Conservation (phyloP, 2,113 vertebrate species). For the Athene cunicularia region DNA sequence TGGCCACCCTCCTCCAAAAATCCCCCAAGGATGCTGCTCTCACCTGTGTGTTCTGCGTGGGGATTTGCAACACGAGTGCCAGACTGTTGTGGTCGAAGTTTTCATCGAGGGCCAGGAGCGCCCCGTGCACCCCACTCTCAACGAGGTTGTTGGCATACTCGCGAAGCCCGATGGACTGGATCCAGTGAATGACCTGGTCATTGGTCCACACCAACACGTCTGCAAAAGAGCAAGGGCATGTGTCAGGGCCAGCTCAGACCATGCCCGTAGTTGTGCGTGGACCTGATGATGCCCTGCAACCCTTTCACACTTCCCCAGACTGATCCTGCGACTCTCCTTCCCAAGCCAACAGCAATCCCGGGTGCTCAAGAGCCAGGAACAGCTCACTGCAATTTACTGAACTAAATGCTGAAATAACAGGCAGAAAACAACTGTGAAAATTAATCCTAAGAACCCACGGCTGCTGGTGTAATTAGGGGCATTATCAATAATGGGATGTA, state of each 20-base stretch:
- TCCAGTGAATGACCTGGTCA: conserved; percentile 94
- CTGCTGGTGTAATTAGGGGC: conserved; percentile 14
- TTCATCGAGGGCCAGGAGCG: conserved; percentile 90
- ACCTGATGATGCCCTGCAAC: background rate
- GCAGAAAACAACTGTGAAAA: conserved; percentile 7
- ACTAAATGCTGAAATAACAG: background rate
- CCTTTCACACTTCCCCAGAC: background rate
- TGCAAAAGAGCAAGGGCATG: conserved; percentile 21
- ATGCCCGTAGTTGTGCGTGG: background rate
- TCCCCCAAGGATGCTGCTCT: background rate
- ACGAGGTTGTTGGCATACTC: conserved; percentile 89
- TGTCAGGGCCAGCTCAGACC: background rate
- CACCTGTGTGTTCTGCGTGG: conserved; percentile 97
- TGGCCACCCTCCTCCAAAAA: background rate
- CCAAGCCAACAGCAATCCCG: fast-evolving
- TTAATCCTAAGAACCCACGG: background rate
- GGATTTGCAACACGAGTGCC: conserved; percentile 94
- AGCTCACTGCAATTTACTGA: background rate
- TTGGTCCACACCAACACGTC: conserved; percentile 97
- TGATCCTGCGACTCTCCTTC: background rate
- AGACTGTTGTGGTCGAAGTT: conserved; percentile 95
- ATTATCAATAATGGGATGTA: conserved; percentile 36
- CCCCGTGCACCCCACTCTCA: conserved; percentile 91
- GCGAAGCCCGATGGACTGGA: conserved; percentile 91
- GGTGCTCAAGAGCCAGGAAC: background rate